Evolutionary conservation across 2,888 invertebrate genomes (phyloP), one percentile per base, ranked within the genome.

Genomic region (Thelaira solivaga): DNA sequence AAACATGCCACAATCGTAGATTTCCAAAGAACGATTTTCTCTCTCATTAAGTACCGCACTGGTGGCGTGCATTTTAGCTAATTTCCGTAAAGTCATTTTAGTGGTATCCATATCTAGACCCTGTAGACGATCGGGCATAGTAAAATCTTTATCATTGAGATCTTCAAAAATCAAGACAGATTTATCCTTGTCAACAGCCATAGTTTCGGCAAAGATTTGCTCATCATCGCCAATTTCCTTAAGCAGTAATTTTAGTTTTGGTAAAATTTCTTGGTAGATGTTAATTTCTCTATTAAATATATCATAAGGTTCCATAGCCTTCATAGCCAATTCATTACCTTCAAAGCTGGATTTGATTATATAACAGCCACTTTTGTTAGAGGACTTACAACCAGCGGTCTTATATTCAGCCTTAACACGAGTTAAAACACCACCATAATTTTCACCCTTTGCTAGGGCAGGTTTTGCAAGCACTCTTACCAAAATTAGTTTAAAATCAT

Each of bases 41-140:
- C 86, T 88, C 11, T 88, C 85, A 73, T 90, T 91, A 36, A 89
- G 82, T 0, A 90, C 90, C 0, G 90, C 88, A 1, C 90, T 90
- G 1, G 90, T 86, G 1, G 90, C 90, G 82, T 91, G 91, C 83
- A 91, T 90, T 81, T 88, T 88, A 4, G 91, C 91, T 79, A 91
- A 69, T 2, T 90, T 87, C 1, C 85, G 83, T 1, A 91, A 78
- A 6, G 89, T 87, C 11, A 90, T 18, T 73, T 84, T 87, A 0
- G 89, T 82, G 43, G 90, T 89, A 0, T 85, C 84, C 57, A 90
- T 73, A 76, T 91, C 89, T n/a, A 90, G 81, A 3, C 89, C 88
- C 0, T 80, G 31, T 10, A 84, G 64, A 2, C 89, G 84, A 71
- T 88, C 85, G 2, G 85, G 85, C 85, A 89, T 86, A 0, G 81